Evolutionary conservation across 2,888 invertebrate species (phyloP).

Genomic region (Siphonodentalium dalli): DNA sequence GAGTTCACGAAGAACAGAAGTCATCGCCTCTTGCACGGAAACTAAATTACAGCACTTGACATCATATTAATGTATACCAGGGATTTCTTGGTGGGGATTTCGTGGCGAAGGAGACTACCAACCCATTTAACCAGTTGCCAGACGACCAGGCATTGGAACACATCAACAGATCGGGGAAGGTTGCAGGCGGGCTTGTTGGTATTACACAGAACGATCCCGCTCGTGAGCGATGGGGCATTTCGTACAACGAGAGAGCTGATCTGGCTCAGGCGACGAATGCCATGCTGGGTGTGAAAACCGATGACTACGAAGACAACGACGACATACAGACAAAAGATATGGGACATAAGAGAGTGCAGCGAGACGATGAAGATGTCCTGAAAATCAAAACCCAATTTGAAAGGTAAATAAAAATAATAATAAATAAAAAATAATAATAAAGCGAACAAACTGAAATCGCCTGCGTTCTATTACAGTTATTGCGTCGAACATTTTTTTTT

Average conservation of each 20-base stretch:
- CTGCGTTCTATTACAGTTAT: no score
- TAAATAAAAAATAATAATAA: no score
- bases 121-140: conserved; percentile 11
- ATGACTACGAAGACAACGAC: conserved; percentile 11
- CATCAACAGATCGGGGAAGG: conserved; percentile 8
- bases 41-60: no score
- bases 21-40: no score
- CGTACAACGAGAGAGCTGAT: conserved; percentile 11
- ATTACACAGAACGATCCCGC: conserved; percentile 12
- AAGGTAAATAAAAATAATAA: no score
- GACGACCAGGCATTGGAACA: conserved; percentile 12
- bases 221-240: conserved; percentile 10
- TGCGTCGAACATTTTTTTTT: no score
- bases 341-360: no score
- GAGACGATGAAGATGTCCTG: no score
- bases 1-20: no score
- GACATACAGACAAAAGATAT: no score
- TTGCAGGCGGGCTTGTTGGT: conserved; percentile 14
- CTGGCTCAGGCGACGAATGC: conserved; percentile 1
- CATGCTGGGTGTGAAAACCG: neutral
- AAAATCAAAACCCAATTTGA: no score
- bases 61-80: conserved; percentile 1
- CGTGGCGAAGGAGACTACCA: conserved; percentile 5
- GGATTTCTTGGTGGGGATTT: conserved; percentile 11
- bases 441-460: no score